Base-by-base conservation (phyloP, 2,888 invertebrate species). In the Xanthorhoe spadicearia region DNA sequence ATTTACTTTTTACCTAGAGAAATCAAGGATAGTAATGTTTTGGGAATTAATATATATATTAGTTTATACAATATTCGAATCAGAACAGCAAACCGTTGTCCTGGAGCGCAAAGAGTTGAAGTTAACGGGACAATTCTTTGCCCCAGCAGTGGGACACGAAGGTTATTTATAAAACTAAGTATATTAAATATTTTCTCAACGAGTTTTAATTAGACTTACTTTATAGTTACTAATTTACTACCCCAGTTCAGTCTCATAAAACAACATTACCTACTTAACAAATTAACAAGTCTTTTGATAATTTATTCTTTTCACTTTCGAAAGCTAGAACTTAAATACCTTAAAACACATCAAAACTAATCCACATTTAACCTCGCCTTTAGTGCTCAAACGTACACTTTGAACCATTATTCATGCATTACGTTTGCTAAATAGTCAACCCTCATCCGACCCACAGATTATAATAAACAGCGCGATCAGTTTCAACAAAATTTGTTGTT, bases 381-480 rank as follows among this genome's bases (percentile, higher is more conserved):
- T 23, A 63, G 67, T 67, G 38, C 60, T 67, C 55, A 59, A 62
- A 55, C 51, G 54, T 55, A 62, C 61, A 66, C 55, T 63, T 56
- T 63, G 54, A 15, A 65, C 64, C 65, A 72, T 72, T 64, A 70
- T 66, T 70, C 70, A 73, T 73, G 64, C 69, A 73, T 73, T 69
- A 71, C 62, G 73, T 71, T 61, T 60, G 69, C 66, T 73, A 71
- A 71, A 73, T 73, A 73, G 73, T 64, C 70, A 61, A 67, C 67
- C 66, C 60, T 63, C 60, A 68, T 58, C 15, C 48, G 0, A 46
- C 28, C 0, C 48, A 54, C 59, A 65, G 64, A 46, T 43, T 38
- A 52, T n/a, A 8, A 2, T 35, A 35, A 15, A 48, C 57, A 61
- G 49, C 53, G 28, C 38, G 9, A n/a, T 15, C 38, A 51, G 19